Evolutionary conservation across 1,140 invertebrate genomes (phyloP), one percentile per base, ranked within the genome.

Genomic region (Eufriesea mexicana): DNA sequence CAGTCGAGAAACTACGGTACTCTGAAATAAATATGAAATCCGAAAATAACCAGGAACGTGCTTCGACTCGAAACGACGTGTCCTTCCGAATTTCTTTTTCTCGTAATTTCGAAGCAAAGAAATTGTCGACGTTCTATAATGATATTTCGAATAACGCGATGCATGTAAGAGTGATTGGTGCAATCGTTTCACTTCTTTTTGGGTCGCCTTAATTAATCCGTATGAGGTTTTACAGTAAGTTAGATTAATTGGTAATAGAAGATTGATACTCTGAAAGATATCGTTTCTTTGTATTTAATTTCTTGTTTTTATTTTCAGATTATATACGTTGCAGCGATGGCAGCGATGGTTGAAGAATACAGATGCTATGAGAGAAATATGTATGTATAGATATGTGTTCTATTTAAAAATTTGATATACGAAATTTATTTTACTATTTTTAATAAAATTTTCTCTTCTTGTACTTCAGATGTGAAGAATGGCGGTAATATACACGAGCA

Each of bases 1-100:
- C 73, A 9, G 14, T 55, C 25, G 79, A 66, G 62, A 82, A 82
- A 82, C 61, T 35, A 81, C 51, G 57, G 51, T 47, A 23, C n/a
- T 67, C 35, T 57, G 71, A 51, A 59, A 25, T 55, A 59, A 76
- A 82, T 66, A n/a, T 25, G 5, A 5, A 18, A 75, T 76, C 35
- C 57, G n/a, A 10, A 55, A 55, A 61, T 35, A 51, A 47, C 54
- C 59, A 23, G 54, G 18, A 16, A 9, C 8, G 20, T 23, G n/a
- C 47, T 10, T 4, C 8, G n/a, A 73, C 7, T 47, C 1, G 10
- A 47, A 7, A n/a, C 5, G 23, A 6, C n/a, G 5, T 9, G 8
- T 16, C 25, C 28, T 62, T 6, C 9, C 16, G 28, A 18, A 18
- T 9, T 12, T 14, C 14, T 35, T 16, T 18, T 20, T 20, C 6